phyloP scores from a whole-genome alignment of 1,140 invertebrate species.

The Zelostemma sp. region DNA sequence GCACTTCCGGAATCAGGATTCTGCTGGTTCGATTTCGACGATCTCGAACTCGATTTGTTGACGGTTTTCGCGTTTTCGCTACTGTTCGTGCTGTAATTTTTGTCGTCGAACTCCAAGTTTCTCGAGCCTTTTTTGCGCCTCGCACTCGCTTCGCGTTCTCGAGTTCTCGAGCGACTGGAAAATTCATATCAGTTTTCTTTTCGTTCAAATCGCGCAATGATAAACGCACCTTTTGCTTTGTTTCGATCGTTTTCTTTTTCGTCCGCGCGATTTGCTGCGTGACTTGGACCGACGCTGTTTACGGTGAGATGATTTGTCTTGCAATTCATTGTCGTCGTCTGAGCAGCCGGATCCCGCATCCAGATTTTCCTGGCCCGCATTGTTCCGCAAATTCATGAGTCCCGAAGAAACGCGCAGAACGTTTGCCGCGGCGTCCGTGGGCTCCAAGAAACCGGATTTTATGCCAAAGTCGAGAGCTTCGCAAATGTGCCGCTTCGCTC shows the following conservation, averaged over 20 bases:
- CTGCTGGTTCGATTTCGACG: constrained; percentile 9
- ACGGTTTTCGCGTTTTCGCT: constrained; percentile 12
- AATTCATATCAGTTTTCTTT: neutral
- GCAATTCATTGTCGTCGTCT: constrained; percentile 14
- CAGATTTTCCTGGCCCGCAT: neutral
- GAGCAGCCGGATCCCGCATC: constrained; percentile 8
- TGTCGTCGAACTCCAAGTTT: neutral
- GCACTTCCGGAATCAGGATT: too few species aligned
- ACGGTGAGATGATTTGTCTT: constrained; percentile 18
- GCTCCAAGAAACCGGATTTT: constrained; percentile 50
- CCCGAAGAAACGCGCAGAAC: constrained; percentile 52
- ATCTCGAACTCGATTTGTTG: constrained; percentile 24
- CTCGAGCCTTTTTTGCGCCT: neutral
- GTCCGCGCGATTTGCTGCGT: constrained; percentile 4
- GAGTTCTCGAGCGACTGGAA: neutral
- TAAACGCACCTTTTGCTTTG: neutral
- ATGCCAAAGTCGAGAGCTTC: constrained; percentile 52
- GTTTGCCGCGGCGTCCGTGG: constrained; percentile 37
- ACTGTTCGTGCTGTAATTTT: neutral
- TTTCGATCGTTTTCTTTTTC: constrained; percentile 12
- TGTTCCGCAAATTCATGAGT: constrained; percentile 13
- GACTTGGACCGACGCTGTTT: constrained; percentile 2
- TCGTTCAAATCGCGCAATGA: too few species aligned
- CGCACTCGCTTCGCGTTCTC: constrained; percentile 23
- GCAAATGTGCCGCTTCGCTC: constrained; percentile 49